These are phyloP conservation scores for Baronia brevicornis DNA, from an alignment of 2,888 invertebrate species.

Conservation along the genomic window DNA sequence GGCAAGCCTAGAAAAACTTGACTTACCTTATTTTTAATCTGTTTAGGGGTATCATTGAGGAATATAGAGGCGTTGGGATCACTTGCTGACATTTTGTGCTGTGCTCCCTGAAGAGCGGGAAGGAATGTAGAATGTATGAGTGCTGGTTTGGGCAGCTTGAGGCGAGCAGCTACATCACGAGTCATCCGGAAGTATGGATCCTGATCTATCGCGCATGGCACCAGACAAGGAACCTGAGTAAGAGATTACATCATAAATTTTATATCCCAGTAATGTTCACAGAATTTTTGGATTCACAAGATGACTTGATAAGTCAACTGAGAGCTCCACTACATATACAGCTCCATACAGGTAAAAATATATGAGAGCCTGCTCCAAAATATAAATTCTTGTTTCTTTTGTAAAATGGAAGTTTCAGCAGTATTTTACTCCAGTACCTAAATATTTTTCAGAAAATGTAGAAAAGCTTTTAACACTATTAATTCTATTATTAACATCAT, in stretches of 20 bases:
- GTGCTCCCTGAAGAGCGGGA: conserved; percentile 96
- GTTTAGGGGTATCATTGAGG: conserved; percentile 95
- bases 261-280: neutral
- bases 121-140: conserved; percentile 91
- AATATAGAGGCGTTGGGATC: conserved; percentile 95
- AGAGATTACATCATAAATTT: conserved; percentile 2
- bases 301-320: no score
- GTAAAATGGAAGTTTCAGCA: no score
- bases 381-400: no score
- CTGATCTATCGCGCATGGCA: conserved; percentile 99
- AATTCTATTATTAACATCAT: no score
- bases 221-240: conserved; percentile 74
- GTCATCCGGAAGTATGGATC: conserved; percentile 99
- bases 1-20: neutral
- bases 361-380: no score
- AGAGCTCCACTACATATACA: no score
- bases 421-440: no score
- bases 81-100: conserved; percentile 99
- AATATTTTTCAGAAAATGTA: no score
- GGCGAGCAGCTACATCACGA: conserved; percentile 95
- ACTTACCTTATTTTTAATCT: conserved; percentile 93
- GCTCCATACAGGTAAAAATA: no score
- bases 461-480: no score
- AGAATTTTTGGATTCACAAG: neutral
- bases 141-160: conserved; percentile 92